These are phyloP conservation scores for Drosophila sproati DNA, from an alignment of 1,140 invertebrate species.

Conservation along the genomic window DNA sequence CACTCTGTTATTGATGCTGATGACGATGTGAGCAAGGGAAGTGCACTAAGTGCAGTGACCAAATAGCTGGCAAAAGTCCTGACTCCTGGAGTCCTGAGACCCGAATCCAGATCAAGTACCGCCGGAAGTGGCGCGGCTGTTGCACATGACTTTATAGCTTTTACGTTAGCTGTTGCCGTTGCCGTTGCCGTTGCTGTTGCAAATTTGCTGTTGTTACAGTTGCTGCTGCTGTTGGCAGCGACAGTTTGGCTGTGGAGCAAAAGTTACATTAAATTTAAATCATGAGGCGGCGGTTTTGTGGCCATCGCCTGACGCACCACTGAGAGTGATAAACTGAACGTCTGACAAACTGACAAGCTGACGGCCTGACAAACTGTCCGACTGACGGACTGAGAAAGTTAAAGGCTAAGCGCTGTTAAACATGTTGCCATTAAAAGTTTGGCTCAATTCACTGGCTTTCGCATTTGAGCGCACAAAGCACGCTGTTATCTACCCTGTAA, in stretches of 20 bases:
- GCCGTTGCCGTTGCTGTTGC: constrained; percentile 7
- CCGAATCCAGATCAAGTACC: constrained; percentile 33
- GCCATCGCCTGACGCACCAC: constrained; percentile 30
- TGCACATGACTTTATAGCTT: constrained; percentile 78
- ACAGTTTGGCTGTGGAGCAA: constrained; percentile 64
- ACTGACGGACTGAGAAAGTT: constrained; percentile 47
- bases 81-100: constrained; percentile 26
- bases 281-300: constrained; percentile 66
- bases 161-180: constrained; percentile 40
- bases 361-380: constrained; percentile 25
- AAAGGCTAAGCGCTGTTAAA: constrained; percentile 45
- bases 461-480: not conserved
- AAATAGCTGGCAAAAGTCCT: constrained; percentile 64
- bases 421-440: constrained; percentile 77
- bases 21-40: constrained; percentile 62
- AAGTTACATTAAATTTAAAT: constrained; percentile 78
- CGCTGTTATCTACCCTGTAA: constrained; percentile 17
- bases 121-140: constrained; percentile 64
- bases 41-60: constrained; percentile 79
- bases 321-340: constrained; percentile 27
- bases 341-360: constrained; percentile 31
- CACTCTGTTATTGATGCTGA: constrained; percentile 3
- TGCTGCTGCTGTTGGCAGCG: constrained; percentile 19
- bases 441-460: constrained; percentile 19
- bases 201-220: constrained; percentile 2